Evolutionary conservation across 2,113 vertebrate genomes (phyloP).

Genomic region (Aptenodytes patagonicus): DNA sequence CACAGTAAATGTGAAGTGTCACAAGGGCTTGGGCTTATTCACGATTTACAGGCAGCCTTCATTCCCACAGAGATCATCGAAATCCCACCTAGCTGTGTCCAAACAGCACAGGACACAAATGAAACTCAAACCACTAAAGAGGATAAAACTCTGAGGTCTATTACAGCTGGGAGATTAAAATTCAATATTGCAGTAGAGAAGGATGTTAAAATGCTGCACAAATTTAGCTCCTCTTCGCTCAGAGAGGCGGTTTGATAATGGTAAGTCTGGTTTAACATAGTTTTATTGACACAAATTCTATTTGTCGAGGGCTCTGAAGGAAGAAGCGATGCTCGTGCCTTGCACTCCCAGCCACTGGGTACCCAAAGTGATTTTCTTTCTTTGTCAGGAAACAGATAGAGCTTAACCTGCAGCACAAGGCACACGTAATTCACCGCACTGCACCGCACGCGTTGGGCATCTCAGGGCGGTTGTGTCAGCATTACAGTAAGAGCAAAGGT

Average conservation of each 20-base stretch:
- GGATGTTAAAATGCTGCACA: not conserved
- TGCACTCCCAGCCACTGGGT: not conserved
- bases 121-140: not conserved
- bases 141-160: not conserved
- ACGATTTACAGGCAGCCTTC: not conserved
- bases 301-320: not conserved
- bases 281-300: conserved; percentile 10
- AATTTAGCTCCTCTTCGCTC: not conserved
- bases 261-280: not conserved
- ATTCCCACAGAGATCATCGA: not conserved
- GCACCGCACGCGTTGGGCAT: accelerated
- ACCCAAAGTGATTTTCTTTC: not conserved
- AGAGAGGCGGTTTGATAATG: not conserved
- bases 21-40: not conserved
- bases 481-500: not conserved
- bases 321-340: not conserved
- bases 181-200: not conserved
- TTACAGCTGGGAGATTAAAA: conserved; percentile 2
- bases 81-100: not conserved
- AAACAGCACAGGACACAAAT: not conserved
- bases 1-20: not conserved
- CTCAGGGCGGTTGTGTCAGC: accelerated
- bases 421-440: accelerated
- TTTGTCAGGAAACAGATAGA: not conserved
- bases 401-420: not conserved